These are phyloP conservation scores for Eudemis profundana DNA, from an alignment of 2,888 invertebrate genomes.

Conservation along the genomic window DNA sequence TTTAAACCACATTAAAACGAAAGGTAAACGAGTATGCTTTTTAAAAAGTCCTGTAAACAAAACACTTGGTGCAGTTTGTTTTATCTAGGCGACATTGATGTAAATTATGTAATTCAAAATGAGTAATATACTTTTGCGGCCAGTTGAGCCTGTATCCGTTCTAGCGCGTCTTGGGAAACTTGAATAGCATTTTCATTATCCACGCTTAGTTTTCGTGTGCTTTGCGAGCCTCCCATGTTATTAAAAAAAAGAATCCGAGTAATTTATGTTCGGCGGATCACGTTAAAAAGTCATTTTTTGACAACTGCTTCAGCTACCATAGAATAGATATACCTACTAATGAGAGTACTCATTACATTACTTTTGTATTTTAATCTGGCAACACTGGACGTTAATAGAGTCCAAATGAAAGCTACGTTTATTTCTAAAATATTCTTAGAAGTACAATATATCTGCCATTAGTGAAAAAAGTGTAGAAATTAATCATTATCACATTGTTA, in stretches of 20 bases:
- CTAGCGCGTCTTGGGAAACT: conserved; percentile 80
- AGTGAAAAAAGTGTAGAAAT: too few relatives aligned
- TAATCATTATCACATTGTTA: too few relatives aligned
- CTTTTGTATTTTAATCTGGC: conserved; percentile 13
- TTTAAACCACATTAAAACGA: conserved; percentile 6
- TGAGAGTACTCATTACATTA: background rate
- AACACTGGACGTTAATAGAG: background rate
- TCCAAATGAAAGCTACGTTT: background rate
- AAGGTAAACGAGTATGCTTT: conserved; percentile 12
- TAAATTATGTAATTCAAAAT: conserved; percentile 81
- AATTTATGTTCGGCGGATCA: conserved; percentile 73
- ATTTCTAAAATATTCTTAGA: too few relatives aligned
- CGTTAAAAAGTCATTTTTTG: conserved; percentile 77
- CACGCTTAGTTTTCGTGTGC: conserved; percentile 81
- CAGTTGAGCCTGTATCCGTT: conserved; percentile 78
- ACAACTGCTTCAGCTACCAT: conserved; percentile 44
- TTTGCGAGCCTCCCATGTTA: conserved; percentile 86
- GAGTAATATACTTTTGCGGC: conserved; percentile 73
- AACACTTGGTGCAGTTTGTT: conserved; percentile 53
- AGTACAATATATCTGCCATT: too few relatives aligned
- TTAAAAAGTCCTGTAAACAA: conserved; percentile 34
- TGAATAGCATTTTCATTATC: conserved; percentile 82
- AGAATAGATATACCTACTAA: conserved; percentile 13
- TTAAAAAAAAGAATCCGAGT: conserved; percentile 63
- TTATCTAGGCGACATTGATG: conserved; percentile 73